Evolutionary conservation across 2,797 vertebrate species (phyloP).

Genomic region (Sebastes itinus): DNA sequence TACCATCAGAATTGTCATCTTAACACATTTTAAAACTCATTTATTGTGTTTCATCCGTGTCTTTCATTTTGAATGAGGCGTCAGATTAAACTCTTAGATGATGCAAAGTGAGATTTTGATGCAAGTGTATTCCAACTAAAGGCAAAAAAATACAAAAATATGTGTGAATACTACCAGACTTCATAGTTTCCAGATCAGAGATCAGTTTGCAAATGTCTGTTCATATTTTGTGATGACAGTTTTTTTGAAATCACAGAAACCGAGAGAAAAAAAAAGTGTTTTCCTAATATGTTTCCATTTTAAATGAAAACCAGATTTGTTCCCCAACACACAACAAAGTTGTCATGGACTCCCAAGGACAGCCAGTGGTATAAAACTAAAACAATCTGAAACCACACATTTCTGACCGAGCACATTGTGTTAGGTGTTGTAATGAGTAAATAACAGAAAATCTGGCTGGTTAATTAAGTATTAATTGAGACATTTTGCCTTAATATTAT

Average conservation of each 20-base stretch:
- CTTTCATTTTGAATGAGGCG: background rate
- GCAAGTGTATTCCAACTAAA: background rate
- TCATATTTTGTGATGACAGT: slow-evolving; percentile 35
- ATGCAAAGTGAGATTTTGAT: background rate
- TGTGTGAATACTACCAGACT: background rate
- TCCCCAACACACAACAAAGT: slow-evolving; percentile 34
- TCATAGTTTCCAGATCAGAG: background rate
- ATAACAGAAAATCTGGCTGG: background rate
- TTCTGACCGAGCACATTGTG: slow-evolving; percentile 4
- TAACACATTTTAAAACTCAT: background rate
- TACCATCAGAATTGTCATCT: background rate
- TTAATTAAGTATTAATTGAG: background rate
- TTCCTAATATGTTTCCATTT: slow-evolving; percentile 49
- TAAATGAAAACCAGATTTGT: slow-evolving; percentile 56
- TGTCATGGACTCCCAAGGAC: slow-evolving; percentile 41
- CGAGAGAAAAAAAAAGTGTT: slow-evolving; percentile 22
- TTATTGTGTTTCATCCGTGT: background rate
- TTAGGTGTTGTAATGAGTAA: background rate
- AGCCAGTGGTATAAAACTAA: slow-evolving; percentile 13
- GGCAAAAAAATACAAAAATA: background rate
- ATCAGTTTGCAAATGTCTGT: slow-evolving; percentile 15
- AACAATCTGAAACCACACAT: slow-evolving; percentile 28
- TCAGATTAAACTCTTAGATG: background rate
- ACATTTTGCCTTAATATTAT: background rate
- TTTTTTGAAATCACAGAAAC: slow-evolving; percentile 13